Conservation (phyloP, 2,797 vertebrate species). For the Sebastes taczanowskii region DNA sequence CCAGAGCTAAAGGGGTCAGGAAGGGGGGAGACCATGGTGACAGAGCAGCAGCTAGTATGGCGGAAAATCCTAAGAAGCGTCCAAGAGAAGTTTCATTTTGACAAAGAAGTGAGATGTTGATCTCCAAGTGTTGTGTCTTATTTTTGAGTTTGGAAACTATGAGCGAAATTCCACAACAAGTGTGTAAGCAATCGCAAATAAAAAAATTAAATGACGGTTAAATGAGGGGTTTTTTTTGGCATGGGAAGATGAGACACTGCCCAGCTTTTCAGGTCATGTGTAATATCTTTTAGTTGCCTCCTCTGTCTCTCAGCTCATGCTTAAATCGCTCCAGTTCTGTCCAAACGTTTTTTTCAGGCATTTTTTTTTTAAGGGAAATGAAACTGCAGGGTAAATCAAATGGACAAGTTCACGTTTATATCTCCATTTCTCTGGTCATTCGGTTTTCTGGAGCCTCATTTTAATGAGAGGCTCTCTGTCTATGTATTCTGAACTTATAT, state of each 20-base stretch:
- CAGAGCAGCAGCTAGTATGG: neutral
- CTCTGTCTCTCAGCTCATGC: neutral
- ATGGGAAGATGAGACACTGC: neutral
- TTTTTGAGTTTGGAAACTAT: no score
- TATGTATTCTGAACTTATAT: neutral
- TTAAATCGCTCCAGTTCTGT: slow-evolving; percentile 3
- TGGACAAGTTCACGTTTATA: neutral
- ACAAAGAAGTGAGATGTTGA: no score
- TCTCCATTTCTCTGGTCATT: neutral
- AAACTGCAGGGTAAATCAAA: neutral
- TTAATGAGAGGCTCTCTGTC: neutral
- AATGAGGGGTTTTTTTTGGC: neutral
- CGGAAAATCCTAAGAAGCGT: neutral
- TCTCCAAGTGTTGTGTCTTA: no score
- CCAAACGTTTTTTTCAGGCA: neutral
- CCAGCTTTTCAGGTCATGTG: neutral
- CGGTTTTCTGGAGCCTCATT: neutral
- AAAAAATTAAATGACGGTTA: neutral
- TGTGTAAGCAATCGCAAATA: no score
- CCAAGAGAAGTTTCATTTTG: neutral
- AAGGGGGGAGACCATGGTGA: fast-evolving
- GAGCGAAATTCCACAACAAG: no score
- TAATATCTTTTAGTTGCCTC: neutral
- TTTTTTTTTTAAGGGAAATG: neutral
- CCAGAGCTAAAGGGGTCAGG: neutral